Evolutionary conservation across 2,113 vertebrate genomes (phyloP).

Genomic region (Petroica traversi): DNA sequence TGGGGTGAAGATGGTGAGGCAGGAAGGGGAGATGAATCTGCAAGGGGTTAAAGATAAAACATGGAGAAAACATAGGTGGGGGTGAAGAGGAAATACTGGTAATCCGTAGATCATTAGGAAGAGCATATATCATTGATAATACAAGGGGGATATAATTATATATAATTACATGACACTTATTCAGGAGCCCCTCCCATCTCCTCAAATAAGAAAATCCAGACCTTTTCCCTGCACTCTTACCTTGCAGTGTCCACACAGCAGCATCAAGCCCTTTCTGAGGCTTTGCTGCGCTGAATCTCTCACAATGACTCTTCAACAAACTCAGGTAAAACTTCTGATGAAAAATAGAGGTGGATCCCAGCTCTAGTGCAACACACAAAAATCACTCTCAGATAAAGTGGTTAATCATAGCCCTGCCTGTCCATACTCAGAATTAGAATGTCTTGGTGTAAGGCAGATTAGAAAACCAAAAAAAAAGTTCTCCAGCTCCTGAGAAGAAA

Average conservation of each 20-base stretch:
- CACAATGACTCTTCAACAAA: neutral
- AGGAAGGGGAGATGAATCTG: neutral
- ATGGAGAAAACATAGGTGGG: neutral
- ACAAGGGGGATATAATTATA: conserved; percentile 11
- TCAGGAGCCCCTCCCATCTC: neutral
- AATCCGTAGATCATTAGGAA: conserved; percentile 31
- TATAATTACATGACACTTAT: conserved; percentile 8
- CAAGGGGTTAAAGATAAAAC: conserved; percentile 57
- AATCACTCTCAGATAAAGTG: neutral
- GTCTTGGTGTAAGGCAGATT: neutral
- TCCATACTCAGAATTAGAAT: neutral
- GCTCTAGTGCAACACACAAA: neutral
- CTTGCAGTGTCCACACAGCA: neutral
- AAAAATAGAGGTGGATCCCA: neutral
- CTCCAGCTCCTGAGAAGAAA: neutral
- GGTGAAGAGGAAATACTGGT: conserved; percentile 11
- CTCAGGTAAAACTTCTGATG: neutral
- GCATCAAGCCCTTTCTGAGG: neutral
- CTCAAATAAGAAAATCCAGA: neutral
- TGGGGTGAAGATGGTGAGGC: neutral
- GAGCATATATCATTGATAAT: conserved; percentile 10
- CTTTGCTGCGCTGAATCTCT: neutral
- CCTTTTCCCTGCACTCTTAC: neutral
- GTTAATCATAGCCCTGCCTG: neutral
- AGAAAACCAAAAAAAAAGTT: neutral